Conservation (phyloP, 2,888 invertebrate species). For the Hypomecis atomaria region DNA sequence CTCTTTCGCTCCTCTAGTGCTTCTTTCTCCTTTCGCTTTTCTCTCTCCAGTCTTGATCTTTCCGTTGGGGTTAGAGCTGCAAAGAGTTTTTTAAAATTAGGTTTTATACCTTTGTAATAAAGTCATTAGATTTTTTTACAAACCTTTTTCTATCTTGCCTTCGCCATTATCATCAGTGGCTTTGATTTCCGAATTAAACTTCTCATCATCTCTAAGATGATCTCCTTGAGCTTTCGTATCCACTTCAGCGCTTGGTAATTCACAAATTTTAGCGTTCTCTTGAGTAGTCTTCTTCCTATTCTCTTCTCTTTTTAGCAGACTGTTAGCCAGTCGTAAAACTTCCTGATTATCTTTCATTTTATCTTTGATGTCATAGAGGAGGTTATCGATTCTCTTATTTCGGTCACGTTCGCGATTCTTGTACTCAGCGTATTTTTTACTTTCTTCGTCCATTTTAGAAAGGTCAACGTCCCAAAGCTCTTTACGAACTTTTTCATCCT, state of each 20-base stretch:
- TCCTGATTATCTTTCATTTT: slow-evolving; percentile 79
- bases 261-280: slow-evolving; percentile 46
- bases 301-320: slow-evolving; percentile 67
- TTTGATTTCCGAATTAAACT: slow-evolving; percentile 5
- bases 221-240: slow-evolving; percentile 69
- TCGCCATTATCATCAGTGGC: slow-evolving; percentile 21
- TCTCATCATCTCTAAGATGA: slow-evolving; percentile 42
- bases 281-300: slow-evolving; percentile 50
- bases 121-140: not conserved
- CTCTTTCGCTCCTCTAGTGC: slow-evolving; percentile 59
- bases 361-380: slow-evolving; percentile 73
- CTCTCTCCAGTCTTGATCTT: slow-evolving; percentile 46
- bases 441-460: slow-evolving; percentile 49
- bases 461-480: slow-evolving; percentile 66
- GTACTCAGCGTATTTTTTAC: slow-evolving; percentile 53
- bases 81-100: slow-evolving; percentile 6
- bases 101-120: not conserved
- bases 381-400: slow-evolving; percentile 65
- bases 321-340: slow-evolving; percentile 71
- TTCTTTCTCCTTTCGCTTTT: slow-evolving; percentile 56
- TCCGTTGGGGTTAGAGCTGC: slow-evolving; percentile 40
- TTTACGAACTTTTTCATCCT: slow-evolving; percentile 53
- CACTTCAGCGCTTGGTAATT: slow-evolving; percentile 45
- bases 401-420: slow-evolving; percentile 61
- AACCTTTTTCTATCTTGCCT: slow-evolving; percentile 11